A percentile compares a stretch with the other conserved stretches of the same genome.
phyloP scores from a whole-genome alignment of 2,888 invertebrate genomes.

The Caenorhabditis angaria region DNA sequence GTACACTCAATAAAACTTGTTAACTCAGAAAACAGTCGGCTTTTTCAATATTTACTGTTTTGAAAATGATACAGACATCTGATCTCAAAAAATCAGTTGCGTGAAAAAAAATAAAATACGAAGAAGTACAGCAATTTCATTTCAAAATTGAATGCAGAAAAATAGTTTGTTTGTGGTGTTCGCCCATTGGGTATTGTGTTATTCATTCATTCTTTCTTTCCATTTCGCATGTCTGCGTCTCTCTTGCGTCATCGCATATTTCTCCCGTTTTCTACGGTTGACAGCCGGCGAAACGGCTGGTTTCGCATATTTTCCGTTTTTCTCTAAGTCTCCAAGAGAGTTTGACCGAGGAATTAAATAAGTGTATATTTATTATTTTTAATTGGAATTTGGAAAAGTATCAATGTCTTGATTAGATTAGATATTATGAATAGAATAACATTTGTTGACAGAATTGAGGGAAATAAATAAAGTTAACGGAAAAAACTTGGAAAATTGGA shows the following conservation, averaged over 20 bases:
- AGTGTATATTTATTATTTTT: no score
- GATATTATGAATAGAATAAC: no score
- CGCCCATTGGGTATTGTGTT: conserved; percentile 8
- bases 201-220: conserved; percentile 9
- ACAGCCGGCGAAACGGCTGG: conserved; percentile 14
- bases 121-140: conserved; percentile 2
- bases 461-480: no score
- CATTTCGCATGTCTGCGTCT: conserved; percentile 19
- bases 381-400: no score
- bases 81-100: conserved; percentile 1
- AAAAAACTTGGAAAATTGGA: no score
- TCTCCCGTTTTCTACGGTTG: conserved; percentile 17
- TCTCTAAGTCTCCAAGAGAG: not conserved
- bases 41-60: not conserved
- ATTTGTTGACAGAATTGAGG: no score
- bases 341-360: no score
- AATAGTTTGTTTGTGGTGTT: conserved; percentile 36
- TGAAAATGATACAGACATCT: not conserved
- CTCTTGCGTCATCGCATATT: conserved; percentile 11
- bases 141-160: conserved; percentile 21
- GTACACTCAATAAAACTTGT: not conserved
- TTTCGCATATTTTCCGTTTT: not conserved
- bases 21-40: not conserved
- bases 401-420: no score
- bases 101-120: not conserved